Conservation (phyloP, 2,797 vertebrate species). For the Clarias platycephalus region DNA sequence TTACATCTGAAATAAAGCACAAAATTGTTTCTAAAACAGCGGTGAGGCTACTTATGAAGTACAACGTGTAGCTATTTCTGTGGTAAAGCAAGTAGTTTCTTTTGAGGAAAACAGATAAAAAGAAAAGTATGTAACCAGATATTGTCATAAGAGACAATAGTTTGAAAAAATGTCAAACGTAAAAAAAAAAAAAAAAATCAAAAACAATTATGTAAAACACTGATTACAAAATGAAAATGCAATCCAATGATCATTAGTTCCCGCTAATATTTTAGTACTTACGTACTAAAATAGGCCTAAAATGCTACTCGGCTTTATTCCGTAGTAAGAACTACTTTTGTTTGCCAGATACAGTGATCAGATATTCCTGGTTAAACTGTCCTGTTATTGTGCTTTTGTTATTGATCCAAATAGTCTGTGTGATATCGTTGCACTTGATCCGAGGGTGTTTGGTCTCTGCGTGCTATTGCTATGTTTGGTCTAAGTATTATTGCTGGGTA, state of each 20-base stretch:
- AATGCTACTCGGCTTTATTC: background rate
- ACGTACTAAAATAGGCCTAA: background rate
- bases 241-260: background rate
- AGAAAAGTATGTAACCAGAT: too few species aligned
- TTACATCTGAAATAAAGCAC: background rate
- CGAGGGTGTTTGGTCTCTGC: conserved; percentile 17
- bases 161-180: too few species aligned
- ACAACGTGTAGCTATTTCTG: background rate
- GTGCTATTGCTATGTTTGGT: conserved; percentile 24
- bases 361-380: background rate
- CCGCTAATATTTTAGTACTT: background rate
- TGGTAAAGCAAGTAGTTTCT: background rate
- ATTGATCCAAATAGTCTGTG: conserved; percentile 17
- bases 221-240: background rate
- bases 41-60: too few species aligned
- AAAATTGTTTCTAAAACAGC: background rate
- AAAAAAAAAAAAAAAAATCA: too few species aligned
- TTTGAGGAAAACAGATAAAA: too few species aligned
- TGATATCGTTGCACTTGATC: conserved; percentile 23
- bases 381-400: conserved; percentile 17
- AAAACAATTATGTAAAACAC: background rate
- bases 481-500: conserved; percentile 22
- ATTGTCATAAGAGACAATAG: too few species aligned
- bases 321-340: background rate
- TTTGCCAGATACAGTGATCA: background rate